Evolutionary conservation across 2,888 invertebrate genomes (phyloP).

Genomic region (Lagria hirta): DNA sequence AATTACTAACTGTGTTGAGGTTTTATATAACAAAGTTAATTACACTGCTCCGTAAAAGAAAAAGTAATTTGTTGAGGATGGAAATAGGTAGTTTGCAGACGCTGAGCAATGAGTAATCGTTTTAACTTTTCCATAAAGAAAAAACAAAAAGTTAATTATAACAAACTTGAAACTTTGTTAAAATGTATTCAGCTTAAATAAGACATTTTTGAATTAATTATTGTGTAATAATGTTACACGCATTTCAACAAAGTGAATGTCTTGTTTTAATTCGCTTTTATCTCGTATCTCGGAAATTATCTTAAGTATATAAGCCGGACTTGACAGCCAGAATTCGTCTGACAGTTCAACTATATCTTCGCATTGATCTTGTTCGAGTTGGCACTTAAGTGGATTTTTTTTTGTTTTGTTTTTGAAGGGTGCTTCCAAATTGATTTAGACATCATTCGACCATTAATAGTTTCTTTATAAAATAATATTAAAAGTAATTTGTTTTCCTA

Average conservation of each 20-base stretch:
- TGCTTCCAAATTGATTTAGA: conserved; percentile 20
- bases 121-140: conserved; percentile 23
- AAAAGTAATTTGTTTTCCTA: no score
- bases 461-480: no score
- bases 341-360: conserved; percentile 21
- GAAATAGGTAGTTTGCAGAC: conserved; percentile 22
- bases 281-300: conserved; percentile 39
- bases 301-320: conserved; percentile 44
- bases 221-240: conserved; percentile 14
- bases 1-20: conserved; percentile 36
- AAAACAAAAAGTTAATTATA: conserved; percentile 25
- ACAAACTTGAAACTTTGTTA: conserved; percentile 16
- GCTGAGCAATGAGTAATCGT: conserved; percentile 22
- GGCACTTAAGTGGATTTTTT: conserved; percentile 13
- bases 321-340: conserved; percentile 21
- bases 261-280: conserved; percentile 20
- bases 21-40: conserved; percentile 38
- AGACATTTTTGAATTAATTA: conserved; percentile 11
- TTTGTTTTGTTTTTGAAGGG: conserved; percentile 14
- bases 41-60: conserved; percentile 21
- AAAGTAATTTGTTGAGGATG: conserved; percentile 22
- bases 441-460: no score
- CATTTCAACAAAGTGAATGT: conserved; percentile 12
- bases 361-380: conserved; percentile 13
- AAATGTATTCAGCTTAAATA: conserved; percentile 9